phyloP scores from a whole-genome alignment of 2,888 invertebrate species.

The Tanaodytes sp. region DNA sequence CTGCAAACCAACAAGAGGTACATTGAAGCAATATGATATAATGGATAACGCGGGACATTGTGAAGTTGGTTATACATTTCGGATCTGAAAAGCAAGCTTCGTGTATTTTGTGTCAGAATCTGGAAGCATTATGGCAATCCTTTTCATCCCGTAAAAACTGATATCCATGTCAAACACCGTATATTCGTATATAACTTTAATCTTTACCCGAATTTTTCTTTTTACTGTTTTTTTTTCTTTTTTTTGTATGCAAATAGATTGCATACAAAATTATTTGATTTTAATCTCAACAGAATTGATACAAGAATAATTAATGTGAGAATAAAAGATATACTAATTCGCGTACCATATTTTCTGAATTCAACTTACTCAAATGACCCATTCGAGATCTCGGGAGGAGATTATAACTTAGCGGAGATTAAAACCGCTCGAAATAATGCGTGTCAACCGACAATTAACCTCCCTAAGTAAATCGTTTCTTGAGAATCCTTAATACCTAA shows the following conservation, averaged over 20 bases:
- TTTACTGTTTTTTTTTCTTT: too few species aligned
- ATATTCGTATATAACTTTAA: conserved; percentile 24
- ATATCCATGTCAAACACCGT: conserved; percentile 20
- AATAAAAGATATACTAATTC: too few species aligned
- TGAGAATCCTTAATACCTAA: conserved; percentile 17
- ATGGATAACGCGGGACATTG: conserved; percentile 39
- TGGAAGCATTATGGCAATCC: conserved; percentile 12
- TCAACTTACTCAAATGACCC: too few species aligned
- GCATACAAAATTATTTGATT: too few species aligned
- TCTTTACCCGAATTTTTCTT: conserved; percentile 11
- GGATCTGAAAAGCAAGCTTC: conserved; percentile 42
- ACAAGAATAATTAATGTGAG: too few species aligned
- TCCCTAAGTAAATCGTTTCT: conserved; percentile 22
- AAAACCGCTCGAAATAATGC: conserved; percentile 15
- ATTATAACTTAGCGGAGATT: conserved; percentile 1
- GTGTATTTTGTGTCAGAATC: conserved; percentile 26
- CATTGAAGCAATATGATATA: conserved; percentile 38
- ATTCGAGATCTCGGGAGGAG: too few species aligned
- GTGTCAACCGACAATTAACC: conserved; percentile 26
- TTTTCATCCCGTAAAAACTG: conserved; percentile 21
- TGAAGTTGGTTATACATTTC: conserved; percentile 41
- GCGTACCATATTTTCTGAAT: too few species aligned
- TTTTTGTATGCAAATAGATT: too few species aligned
- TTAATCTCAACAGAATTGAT: too few species aligned
- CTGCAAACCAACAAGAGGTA: conserved; percentile 42